Conservation (phyloP, 1,140 invertebrate genomes). For the Neomicropteryx cornuta region DNA sequence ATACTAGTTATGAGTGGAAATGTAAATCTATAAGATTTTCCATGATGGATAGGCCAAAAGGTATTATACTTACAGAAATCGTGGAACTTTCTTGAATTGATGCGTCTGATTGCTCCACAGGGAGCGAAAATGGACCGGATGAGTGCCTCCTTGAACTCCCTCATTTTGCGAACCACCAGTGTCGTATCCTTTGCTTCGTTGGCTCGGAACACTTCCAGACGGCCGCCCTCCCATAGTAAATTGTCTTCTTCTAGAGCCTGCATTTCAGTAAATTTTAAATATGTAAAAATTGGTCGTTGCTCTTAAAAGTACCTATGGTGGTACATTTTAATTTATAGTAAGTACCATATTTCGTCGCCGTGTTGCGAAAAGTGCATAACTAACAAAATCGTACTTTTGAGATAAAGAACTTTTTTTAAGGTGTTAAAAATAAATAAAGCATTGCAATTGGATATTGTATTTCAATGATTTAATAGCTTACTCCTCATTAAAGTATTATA, state of each 20-base stretch:
- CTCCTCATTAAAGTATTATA: too few relatives aligned
- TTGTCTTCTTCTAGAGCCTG: conserved; percentile 25
- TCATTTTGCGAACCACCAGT: conserved; percentile 20
- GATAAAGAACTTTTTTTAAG: not conserved
- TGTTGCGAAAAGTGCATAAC: not conserved
- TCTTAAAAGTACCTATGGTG: not conserved
- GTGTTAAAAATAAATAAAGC: not conserved
- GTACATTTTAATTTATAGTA: not conserved
- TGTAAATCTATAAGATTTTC: not conserved
- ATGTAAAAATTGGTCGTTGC: not conserved
- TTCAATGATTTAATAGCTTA: too few relatives aligned
- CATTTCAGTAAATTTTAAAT: conserved; percentile 1
- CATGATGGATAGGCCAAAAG: not conserved
- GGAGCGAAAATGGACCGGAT: conserved; percentile 18
- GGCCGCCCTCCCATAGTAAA: conserved; percentile 15
- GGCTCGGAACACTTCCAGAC: conserved; percentile 19
- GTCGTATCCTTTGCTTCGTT: conserved; percentile 20
- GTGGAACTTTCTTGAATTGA: conserved; percentile 11
- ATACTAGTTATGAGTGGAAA: not conserved
- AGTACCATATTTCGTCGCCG: not conserved
- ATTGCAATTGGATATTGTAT: too few relatives aligned
- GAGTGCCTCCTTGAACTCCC: conserved; percentile 16
- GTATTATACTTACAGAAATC: not conserved
- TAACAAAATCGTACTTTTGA: not conserved
- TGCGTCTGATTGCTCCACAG: conserved; percentile 20